Base-by-base conservation (phyloP, 2,113 vertebrate species). In the Hemichromis elongatus region DNA sequence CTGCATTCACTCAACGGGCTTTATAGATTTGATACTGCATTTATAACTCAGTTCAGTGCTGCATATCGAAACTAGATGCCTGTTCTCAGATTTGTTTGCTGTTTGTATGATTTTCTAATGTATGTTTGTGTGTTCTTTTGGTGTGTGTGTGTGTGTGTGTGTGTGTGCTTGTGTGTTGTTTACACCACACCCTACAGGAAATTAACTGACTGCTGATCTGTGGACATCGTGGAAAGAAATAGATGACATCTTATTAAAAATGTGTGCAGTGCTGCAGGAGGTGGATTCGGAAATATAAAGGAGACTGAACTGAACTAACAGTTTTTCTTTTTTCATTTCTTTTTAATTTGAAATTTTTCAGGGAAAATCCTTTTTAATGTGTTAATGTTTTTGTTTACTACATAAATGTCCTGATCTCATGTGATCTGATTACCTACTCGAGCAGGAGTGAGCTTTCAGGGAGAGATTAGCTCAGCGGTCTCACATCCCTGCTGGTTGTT, bases 231-330 rank as follows among this genome's bases (percentile, higher is more conserved):
- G 83, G 81, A 88, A 83, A 77, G 59, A 37, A 87, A 86, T 57
- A 79, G 85, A 81, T 28, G 82, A 66, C 79, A 80, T 87, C 83
- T 89, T 91, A 93, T 94, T 91, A 90, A 90, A 93, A 93, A 90
- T 56, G 70, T 86, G 86, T 88, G 88, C 78, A 81, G 79, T 40
- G 83, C 66, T 63, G 79, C 77, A 77, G 83, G 81, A 81, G 70
- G 6, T 81, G 50, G 81, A 78, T 73, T 81, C 83, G 86, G 42
- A 87, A 81, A 84, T 47, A 70, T 16, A 9, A 70, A 61, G 18
- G 66, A 21, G 56, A 54, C 13, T 33, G 10, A 70, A 84, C n/a
- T 8, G 19, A 84, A 53, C 7, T 42, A 73, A 35, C 24, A 11
- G 52, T 52, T 81, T n/a, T 5, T 55, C 26, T 87, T 68, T 61